Evolutionary conservation across 2,797 vertebrate species (phyloP).

Genomic region (Cyclopterus lumpus): DNA sequence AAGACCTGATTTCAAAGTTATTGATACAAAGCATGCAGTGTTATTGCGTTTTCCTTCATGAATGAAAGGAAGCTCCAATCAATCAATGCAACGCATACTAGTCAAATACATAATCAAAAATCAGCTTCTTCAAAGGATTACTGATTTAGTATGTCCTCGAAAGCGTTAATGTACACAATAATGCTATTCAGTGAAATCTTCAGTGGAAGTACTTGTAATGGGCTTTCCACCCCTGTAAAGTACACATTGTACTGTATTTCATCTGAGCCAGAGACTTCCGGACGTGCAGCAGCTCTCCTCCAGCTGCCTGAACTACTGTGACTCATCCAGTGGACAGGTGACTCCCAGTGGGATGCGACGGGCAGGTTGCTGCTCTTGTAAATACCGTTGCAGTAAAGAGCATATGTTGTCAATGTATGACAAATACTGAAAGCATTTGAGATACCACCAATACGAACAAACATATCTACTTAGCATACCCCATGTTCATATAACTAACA

Average conservation of each 20-base stretch:
- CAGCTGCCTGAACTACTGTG: neutral
- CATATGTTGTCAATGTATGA: neutral
- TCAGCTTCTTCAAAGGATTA: neutral
- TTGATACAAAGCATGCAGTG: neutral
- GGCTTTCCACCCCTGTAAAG: neutral
- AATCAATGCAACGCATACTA: neutral
- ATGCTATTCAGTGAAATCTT: neutral
- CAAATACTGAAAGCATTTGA: neutral
- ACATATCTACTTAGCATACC: neutral
- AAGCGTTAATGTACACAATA: neutral
- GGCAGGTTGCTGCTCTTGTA: neutral
- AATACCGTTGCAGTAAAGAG: neutral
- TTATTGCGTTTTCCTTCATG: neutral
- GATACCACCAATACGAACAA: neutral
- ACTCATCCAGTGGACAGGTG: neutral
- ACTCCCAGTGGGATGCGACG: neutral
- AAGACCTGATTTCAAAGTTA: conserved; percentile 7
- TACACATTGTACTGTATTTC: neutral
- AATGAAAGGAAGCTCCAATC: neutral
- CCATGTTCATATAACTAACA: neutral
- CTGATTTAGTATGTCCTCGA: neutral
- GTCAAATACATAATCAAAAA: neutral
- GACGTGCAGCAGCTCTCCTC: neutral
- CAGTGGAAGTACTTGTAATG: neutral
- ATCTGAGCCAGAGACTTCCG: neutral